Percentiles rank a stretch among this genome's conserved stretches.
Conservation (phyloP, 53 echinoderm and acorn worm genomes). For the Crossaster papposus region DNA sequence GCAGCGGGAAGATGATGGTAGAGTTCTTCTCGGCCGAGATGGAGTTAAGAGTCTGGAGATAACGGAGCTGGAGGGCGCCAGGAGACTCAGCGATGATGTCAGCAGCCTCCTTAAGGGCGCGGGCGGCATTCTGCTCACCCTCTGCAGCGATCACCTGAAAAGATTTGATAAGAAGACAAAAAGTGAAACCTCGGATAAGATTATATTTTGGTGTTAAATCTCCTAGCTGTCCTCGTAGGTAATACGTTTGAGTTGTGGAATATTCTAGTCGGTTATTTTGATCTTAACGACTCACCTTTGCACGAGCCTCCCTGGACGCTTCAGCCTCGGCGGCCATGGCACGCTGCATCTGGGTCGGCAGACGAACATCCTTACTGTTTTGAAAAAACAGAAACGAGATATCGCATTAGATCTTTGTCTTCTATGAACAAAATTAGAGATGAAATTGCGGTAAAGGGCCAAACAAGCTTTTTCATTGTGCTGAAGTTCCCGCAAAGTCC, state of each 20-base stretch:
- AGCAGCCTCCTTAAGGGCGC: constrained; percentile 97
- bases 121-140: constrained; percentile 92
- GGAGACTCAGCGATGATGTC: constrained; percentile 85
- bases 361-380: constrained; percentile 87
- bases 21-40: constrained; percentile 98
- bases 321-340: constrained; percentile 98
- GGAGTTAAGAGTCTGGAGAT: constrained; percentile 93
- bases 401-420: not conserved
- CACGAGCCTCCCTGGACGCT: constrained; percentile 87
- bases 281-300: constrained; percentile 68
- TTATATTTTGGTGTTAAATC: not conserved
- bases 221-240: too few species aligned
- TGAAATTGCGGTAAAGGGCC: not conserved
- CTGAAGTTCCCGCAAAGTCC: too few species aligned
- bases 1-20: constrained; percentile 98
- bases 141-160: constrained; percentile 92
- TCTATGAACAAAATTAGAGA: not conserved
- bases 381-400: not conserved
- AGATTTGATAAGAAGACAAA: not conserved
- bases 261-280: not conserved
- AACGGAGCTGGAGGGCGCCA: constrained; percentile 91
- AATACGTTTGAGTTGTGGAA: not conserved
- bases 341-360: constrained; percentile 88
- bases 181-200: not conserved
- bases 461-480: too few species aligned